Evolutionary conservation across 2,888 invertebrate species (phyloP), one percentile per base, ranked within the genome.

Genomic region (Choristoneura rosaceana): DNA sequence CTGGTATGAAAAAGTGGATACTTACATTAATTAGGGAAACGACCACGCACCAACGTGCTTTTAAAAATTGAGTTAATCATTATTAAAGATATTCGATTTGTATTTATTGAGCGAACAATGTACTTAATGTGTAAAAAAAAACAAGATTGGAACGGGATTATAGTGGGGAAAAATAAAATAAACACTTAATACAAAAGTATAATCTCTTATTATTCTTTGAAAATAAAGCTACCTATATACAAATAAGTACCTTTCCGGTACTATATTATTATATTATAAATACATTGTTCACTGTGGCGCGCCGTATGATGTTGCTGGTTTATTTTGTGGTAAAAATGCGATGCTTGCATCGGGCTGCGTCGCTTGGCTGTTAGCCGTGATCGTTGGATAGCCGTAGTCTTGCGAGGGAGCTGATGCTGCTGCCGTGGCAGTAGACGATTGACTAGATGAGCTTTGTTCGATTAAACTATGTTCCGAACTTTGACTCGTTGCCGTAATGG

Each of bases 231-330:
- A 52, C 8, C 50, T 52, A 55, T 55, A 25, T 55, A 55, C 25
- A 55, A 55, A 55, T 55, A 4, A 55, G 55, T 55, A 55, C 55
- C 52, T 8, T 52, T 52, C 3, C 15, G 15, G 17, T 52, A 52
- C 52, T 52, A 52, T 1, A 4, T 34, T 15, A 8, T 15, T 52
- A 10, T 25, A 0, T 55, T 25, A 15, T 25, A 25, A 25, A 25
- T 25, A 25, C 2, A 25, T 25, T 25, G 55, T 73, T 86, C 82
- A 91, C 78, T 89, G 88, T 17, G 93, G 91, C 63, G 83, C 77
- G 52, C 93, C 93, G 71, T 93, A 93, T 8, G 87, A 83, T 61
- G 78, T 73, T 8, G 87, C 86, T 38, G 91, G 91, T 77, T 89
- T 87, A 15, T 82, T 82, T 70, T 87, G 86, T 14, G 93, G 91